Evolutionary conservation across 2,888 invertebrate genomes (phyloP), one percentile per base, ranked within the genome.

Genomic region (Coelopa pilipes): DNA sequence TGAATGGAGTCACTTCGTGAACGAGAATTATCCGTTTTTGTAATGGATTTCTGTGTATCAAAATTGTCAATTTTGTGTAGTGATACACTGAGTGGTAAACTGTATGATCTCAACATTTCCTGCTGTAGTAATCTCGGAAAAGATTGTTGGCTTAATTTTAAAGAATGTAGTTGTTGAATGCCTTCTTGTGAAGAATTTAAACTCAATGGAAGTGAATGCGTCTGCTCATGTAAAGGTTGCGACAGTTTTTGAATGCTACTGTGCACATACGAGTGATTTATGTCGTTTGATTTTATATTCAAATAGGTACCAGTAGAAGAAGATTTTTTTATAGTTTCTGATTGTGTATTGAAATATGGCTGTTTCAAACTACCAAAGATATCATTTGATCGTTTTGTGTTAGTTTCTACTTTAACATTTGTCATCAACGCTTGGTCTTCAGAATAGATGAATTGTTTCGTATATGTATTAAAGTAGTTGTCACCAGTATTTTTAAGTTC

Each of bases 21-120:
- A 19, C 87, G 83, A 10, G 86, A 77, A 68, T 85, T 86, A 57
- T 7, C 75, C 74, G 9, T 80, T 81, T 70, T 86, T 84, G 73
- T 85, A 4, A 34, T 34, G 34, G 34, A 86, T 70, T 87, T 87
- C 17, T 88, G 88, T 68, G 87, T 82, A 11, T 81, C 85, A 74
- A 88, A 88, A 70, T 83, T 86, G 63, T 85, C 81, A 5, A 84
- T 77, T 73, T 87, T 85, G 72, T 85, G 84, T 13, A 91, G 86
- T 80, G 91, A 89, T 69, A 90, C 88, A 82, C 91, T 91, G 46
- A 91, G 83, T 17, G 91, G 91, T 80, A 91, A 81, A 81, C 91
- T 91, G 84, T 91, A 91, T 76, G 91, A 91, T 57, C 91, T 89
- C 82, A 89, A 90, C 85, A 90, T 91, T 80, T 91, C 91, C 74